These are phyloP conservation scores for Bellardia pandia DNA, from an alignment of 2,888 invertebrate species.

Conservation along the genomic window DNA sequence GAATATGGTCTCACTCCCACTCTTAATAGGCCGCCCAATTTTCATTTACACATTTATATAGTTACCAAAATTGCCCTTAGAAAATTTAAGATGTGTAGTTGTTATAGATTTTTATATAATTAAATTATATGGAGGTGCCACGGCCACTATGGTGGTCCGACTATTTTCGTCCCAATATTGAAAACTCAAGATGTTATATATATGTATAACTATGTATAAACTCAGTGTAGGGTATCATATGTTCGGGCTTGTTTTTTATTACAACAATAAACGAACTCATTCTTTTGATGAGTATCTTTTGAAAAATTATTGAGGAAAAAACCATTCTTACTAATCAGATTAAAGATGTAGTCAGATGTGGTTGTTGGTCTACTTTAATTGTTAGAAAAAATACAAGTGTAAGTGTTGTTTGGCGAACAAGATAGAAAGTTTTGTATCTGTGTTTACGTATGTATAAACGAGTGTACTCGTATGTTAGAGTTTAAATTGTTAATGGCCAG, in stretches of 20 bases:
- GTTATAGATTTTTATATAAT: too few species aligned
- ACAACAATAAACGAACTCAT: not conserved
- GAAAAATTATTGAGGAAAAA: not conserved
- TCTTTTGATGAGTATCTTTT: constrained; percentile 24
- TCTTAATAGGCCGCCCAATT: too few species aligned
- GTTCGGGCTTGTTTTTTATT: not conserved
- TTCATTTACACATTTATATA: too few species aligned
- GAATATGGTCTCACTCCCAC: too few species aligned
- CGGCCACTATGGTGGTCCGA: too few species aligned
- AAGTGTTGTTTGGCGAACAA: constrained; percentile 9
- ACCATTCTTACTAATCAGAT: constrained; percentile 25
- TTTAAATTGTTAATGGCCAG: constrained; percentile 12
- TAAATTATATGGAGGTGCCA: too few species aligned
- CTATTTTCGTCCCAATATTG: too few species aligned
- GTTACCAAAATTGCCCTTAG: too few species aligned
- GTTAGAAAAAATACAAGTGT: constrained; percentile 28
- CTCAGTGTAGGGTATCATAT: too few species aligned
- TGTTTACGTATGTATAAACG: not conserved
- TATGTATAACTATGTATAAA: too few species aligned
- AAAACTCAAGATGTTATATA: too few species aligned
- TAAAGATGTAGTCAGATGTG: not conserved
- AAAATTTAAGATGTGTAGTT: too few species aligned
- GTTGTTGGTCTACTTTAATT: constrained; percentile 38
- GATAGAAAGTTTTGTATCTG: constrained; percentile 38
- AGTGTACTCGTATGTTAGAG: not conserved